Evolutionary conservation across 2,113 vertebrate species (phyloP), one percentile per base, ranked within the genome.

Genomic region (Carollia perspicillata): DNA sequence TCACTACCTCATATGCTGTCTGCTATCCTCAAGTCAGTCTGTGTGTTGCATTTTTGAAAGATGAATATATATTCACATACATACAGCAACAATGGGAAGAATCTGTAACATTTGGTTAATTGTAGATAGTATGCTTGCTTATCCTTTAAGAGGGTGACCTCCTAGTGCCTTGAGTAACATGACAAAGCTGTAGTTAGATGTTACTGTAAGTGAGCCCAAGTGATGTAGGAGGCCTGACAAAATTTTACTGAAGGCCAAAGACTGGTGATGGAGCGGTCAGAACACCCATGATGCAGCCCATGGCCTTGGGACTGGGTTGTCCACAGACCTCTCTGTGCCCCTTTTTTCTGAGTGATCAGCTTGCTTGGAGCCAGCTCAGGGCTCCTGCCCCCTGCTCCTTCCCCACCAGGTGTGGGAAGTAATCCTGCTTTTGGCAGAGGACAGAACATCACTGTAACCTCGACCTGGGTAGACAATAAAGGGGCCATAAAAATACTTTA

Each of bases 291-390:
- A 49, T 84, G 33, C 8, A 4, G 17, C 16, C 18, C 8, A 8
- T 40, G 35, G 42, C 65, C 71, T 85, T 12, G 14, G 6, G 23
- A 58, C 6, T 11, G 10, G 26, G 7, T 6, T 58, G 23, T 23
- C 49, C 33, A 53, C 44, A 58, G 1, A 23, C 20, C 13, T 3
- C 8, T 69, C 69, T 2, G 0, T 16, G 14, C 42, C 13, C 5
- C 63, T 86, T 87, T 71, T 10, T 0, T 88, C 42, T 33, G 28
- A 12, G 18, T 74, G 58, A 58, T 14, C 66, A 35, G 40, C 55
- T n/a, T 44, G 63, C n/a, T 40, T 90, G n/a, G 58, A 92, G n/a
- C 66, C 37, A n/a, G 47, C 12, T 13, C 58, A 68, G 58, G 89
- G 51, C 72, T 60, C 53, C 6, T 5, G 84, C 30, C 28, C 5